Percentiles rank a stretch among this genome's conserved stretches.
These are phyloP conservation scores for Sialia sialis DNA, from an alignment of 2,113 vertebrate species.

Conservation along the genomic window DNA sequence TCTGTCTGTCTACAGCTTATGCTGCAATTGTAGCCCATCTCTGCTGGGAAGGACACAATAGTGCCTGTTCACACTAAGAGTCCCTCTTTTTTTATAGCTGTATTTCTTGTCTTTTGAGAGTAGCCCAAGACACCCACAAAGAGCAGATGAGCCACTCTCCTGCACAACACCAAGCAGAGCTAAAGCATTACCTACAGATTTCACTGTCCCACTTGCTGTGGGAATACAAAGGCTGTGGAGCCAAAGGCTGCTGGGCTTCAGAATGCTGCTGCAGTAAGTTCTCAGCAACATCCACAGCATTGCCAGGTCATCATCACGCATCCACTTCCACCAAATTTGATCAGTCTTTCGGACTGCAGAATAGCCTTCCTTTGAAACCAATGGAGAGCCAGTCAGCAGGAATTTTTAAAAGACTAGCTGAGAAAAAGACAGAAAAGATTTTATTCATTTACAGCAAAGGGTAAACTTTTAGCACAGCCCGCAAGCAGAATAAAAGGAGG, in stretches of 20 bases:
- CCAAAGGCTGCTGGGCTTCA: accelerated
- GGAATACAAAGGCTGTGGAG: neutral
- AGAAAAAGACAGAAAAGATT: neutral
- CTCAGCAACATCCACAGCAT: neutral
- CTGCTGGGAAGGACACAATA: neutral
- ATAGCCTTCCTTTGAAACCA: neutral
- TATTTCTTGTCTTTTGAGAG: neutral
- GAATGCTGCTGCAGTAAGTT: neutral
- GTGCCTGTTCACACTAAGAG: neutral
- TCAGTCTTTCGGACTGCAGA: neutral
- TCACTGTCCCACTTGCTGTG: neutral
- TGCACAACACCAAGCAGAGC: neutral
- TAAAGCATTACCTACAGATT: neutral
- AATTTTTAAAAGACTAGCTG: neutral
- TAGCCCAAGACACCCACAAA: neutral
- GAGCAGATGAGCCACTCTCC: neutral
- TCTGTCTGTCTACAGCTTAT: neutral
- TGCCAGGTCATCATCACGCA: neutral
- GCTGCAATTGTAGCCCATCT: neutral
- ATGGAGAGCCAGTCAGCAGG: accelerated
- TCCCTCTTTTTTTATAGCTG: neutral
- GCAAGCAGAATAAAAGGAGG: neutral
- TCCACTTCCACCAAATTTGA: neutral
- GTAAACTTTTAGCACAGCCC: neutral
- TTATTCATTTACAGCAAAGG: neutral